These are phyloP conservation scores for Eptesicus fuscus DNA, from an alignment of 2,113 vertebrate species.

Conservation along the genomic window DNA sequence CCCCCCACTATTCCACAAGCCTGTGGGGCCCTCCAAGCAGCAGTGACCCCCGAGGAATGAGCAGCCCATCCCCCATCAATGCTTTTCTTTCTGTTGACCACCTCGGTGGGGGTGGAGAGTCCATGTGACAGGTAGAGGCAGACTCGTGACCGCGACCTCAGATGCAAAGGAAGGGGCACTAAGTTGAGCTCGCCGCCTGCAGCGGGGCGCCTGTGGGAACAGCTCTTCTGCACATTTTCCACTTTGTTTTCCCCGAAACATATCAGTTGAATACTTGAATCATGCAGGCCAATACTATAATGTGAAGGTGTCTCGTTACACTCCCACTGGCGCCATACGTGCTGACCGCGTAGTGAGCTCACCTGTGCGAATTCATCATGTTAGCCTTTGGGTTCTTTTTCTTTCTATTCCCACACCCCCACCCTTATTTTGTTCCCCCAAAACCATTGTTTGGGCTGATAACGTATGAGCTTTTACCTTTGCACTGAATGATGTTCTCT, in stretches of 20 bases:
- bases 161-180: slow-evolving; percentile 88
- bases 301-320: slow-evolving; percentile 99
- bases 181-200: slow-evolving; percentile 92
- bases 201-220: slow-evolving; percentile 95
- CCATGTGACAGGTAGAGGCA: slow-evolving; percentile 89
- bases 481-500: slow-evolving; percentile 97
- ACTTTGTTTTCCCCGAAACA: slow-evolving; percentile 99
- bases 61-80: slow-evolving; percentile 95
- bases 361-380: slow-evolving; percentile 90
- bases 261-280: slow-evolving; percentile 99
- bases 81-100: slow-evolving; percentile 99
- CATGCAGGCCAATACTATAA: slow-evolving; percentile 99
- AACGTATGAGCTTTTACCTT: slow-evolving; percentile 93
- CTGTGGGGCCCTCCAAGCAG: slow-evolving; percentile 94
- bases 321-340: slow-evolving; percentile 97
- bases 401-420: rapidly evolving
- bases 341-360: slow-evolving; percentile 91
- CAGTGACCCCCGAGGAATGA: slow-evolving; percentile 90
- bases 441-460: slow-evolving; percentile 86
- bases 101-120: slow-evolving; percentile 93
- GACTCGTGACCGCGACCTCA: slow-evolving; percentile 91
- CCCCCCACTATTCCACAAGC: slow-evolving; percentile 97
- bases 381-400: slow-evolving; percentile 88
- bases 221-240: slow-evolving; percentile 98
- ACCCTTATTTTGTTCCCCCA: slow-evolving; percentile 80